Conservation (phyloP, 2,113 vertebrate genomes). For the Podarcis cretensis region DNA sequence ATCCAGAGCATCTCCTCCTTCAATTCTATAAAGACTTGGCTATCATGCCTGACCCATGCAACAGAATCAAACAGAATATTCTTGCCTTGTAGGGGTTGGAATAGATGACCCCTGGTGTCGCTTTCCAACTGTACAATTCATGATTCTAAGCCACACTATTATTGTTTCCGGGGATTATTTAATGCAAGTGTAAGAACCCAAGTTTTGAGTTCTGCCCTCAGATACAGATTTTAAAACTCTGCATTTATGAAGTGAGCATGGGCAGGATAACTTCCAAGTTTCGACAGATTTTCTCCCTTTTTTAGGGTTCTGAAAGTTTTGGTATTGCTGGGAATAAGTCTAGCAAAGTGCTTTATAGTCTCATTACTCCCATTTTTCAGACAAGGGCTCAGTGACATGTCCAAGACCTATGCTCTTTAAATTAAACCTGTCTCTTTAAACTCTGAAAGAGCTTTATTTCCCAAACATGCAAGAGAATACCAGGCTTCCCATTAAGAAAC, state of each 20-base stretch:
- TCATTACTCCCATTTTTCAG: neutral
- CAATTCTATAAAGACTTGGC: neutral
- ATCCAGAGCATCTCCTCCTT: neutral
- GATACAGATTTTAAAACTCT: neutral
- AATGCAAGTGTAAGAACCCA: too few species aligned
- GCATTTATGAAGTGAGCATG: neutral
- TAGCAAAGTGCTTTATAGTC: neutral
- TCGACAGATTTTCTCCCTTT: neutral
- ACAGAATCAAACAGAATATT: neutral
- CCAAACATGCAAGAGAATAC: neutral
- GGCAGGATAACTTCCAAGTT: neutral
- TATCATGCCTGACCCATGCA: neutral
- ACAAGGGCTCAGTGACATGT: neutral
- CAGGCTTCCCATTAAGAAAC: neutral
- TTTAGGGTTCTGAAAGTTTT: neutral
- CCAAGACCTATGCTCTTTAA: neutral
- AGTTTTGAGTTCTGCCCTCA: neutral
- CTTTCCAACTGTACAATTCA: too few species aligned
- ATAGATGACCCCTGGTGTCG: too few species aligned
- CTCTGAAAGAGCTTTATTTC: neutral
- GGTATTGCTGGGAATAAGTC: neutral
- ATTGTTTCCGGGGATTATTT: too few species aligned
- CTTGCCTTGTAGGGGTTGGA: neutral
- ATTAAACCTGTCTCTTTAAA: neutral
- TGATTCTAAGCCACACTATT: too few species aligned